A percentile compares a stretch with the other conserved stretches of the same genome.
These are phyloP conservation scores for Numida meleagris DNA, from an alignment of 2,113 vertebrate genomes.

Conservation along the genomic window DNA sequence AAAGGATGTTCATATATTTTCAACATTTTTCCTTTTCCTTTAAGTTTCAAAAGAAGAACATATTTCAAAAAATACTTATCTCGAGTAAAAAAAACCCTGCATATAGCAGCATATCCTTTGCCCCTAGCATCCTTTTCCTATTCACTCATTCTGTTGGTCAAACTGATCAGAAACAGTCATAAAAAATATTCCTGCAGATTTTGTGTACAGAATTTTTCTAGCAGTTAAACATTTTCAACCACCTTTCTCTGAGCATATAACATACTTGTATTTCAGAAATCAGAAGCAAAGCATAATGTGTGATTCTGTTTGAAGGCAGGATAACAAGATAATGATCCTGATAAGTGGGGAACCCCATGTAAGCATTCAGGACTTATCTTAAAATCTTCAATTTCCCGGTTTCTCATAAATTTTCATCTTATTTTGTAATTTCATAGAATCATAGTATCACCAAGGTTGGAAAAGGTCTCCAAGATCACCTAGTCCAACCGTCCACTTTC, in stretches of 20 bases:
- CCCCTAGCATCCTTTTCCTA: background rate
- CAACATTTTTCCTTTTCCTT: background rate
- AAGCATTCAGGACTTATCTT: background rate
- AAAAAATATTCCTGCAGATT: background rate
- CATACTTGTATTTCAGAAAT: background rate
- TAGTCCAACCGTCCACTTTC: too few species aligned
- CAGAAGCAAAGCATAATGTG: background rate
- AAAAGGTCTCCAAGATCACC: too few species aligned
- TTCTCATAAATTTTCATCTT: background rate
- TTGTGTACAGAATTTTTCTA: background rate
- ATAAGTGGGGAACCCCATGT: rapidly evolving
- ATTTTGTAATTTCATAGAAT: background rate
- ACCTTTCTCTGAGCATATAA: background rate
- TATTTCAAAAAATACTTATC: background rate
- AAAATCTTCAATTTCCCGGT: background rate
- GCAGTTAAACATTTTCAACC: background rate
- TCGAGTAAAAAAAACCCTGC: background rate
- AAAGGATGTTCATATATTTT: background rate
- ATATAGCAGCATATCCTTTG: background rate
- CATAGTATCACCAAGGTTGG: too few species aligned
- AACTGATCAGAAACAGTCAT: background rate
- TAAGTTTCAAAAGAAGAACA: background rate
- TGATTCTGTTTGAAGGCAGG: background rate
- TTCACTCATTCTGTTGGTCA: background rate
- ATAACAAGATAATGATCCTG: background rate